A percentile compares a stretch with the other conserved stretches of the same genome.
Conservation (phyloP, 37 sponge, comb jelly and placozoan species). For the Mnemiopsis leidyi region DNA sequence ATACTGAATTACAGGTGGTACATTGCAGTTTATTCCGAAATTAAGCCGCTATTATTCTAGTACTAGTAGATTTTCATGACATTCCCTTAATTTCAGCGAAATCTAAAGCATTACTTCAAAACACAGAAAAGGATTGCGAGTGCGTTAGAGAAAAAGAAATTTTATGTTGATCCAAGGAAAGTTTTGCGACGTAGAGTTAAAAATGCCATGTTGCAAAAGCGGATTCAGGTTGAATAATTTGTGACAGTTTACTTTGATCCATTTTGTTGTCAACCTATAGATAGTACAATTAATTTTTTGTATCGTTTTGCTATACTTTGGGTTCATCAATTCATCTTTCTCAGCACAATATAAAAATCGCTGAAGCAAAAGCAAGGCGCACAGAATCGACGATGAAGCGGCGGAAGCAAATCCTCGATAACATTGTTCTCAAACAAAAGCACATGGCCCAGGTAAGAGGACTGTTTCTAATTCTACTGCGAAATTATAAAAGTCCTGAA, state of each 20-base stretch:
- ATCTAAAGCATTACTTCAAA: constrained; percentile 59
- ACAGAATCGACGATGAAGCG: constrained; percentile 57
- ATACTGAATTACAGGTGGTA: no score
- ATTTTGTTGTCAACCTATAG: background rate
- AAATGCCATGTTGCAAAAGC: background rate
- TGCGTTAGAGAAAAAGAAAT: constrained; percentile 32
- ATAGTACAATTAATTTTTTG: background rate
- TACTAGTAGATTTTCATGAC: no score
- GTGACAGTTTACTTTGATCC: no score
- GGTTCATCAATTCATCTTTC: background rate
- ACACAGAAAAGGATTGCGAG: constrained; percentile 42
- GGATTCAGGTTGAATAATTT: constrained; percentile 54
- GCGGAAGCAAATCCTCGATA: constrained; percentile 33
- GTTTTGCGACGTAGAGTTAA: constrained; percentile 12
- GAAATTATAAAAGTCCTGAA: no score
- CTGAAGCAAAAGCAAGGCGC: constrained; percentile 51
- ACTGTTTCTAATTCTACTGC: no score
- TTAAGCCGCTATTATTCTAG: no score
- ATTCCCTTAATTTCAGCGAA: constrained; percentile 57
- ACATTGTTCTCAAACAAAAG: constrained; percentile 1
- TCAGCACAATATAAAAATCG: constrained; percentile 53
- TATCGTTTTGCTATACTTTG: background rate
- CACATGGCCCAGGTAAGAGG: background rate
- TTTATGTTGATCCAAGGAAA: constrained; percentile 63
- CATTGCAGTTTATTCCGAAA: no score